Conservation (phyloP, 2,888 invertebrate genomes). For the Epicampocera succincta region DNA sequence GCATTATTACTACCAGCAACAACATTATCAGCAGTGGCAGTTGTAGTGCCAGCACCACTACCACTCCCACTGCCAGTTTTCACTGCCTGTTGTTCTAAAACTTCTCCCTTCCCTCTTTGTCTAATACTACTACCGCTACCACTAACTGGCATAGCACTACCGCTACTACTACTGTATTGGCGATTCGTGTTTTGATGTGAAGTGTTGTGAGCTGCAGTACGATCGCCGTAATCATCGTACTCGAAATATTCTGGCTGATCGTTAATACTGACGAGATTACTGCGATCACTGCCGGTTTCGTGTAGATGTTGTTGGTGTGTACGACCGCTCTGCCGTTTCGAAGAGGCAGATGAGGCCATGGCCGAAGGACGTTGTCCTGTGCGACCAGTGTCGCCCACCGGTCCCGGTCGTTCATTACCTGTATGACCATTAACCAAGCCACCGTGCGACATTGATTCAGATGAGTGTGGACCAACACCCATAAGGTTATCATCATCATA, state of each 20-base stretch:
- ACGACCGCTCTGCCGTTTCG: slow-evolving; percentile 70
- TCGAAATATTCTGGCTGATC: slow-evolving; percentile 83
- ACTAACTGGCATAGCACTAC: slow-evolving; percentile 71
- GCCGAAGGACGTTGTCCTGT: slow-evolving; percentile 72
- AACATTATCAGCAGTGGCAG: slow-evolving; percentile 80
- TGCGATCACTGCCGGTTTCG: slow-evolving; percentile 75
- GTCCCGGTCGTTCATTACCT: slow-evolving; percentile 72
- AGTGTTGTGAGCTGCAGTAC: slow-evolving; percentile 63
- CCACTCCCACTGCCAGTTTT: slow-evolving; percentile 81
- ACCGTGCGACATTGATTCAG: slow-evolving; percentile 71
- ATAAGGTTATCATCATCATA: slow-evolving; percentile 70
- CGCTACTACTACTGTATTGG: slow-evolving; percentile 69
- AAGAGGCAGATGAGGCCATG: slow-evolving; percentile 71
- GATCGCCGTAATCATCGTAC: slow-evolving; percentile 78
- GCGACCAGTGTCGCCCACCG: slow-evolving; percentile 73
- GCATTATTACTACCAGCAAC: slow-evolving; percentile 84
- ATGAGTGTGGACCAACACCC: slow-evolving; percentile 69
- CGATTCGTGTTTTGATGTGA: slow-evolving; percentile 67
- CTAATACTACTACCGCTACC: slow-evolving; percentile 76
- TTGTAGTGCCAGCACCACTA: slow-evolving; percentile 78
- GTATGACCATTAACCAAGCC: slow-evolving; percentile 67
- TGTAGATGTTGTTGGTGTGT: slow-evolving; percentile 72
- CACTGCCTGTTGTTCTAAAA: slow-evolving; percentile 76
- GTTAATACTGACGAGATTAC: slow-evolving; percentile 83
- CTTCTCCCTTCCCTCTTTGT: slow-evolving; percentile 81